Percentiles rank a stretch among this genome's conserved stretches.
These are phyloP conservation scores for Cheilosia scutellata DNA, from an alignment of 2,888 invertebrate genomes.

Conservation along the genomic window DNA sequence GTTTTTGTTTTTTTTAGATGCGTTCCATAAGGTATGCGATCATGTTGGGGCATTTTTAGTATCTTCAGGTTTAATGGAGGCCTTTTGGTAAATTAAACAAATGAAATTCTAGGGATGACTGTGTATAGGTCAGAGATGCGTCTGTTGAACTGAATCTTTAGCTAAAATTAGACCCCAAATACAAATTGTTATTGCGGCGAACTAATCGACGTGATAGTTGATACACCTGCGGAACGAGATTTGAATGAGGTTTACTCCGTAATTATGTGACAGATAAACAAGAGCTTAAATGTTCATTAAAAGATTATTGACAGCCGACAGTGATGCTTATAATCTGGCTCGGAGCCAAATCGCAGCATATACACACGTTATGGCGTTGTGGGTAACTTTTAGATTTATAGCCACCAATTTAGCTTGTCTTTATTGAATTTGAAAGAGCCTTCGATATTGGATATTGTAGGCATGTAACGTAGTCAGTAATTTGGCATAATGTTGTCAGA, in stretches of 20 bases:
- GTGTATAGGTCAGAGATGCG: slow-evolving; percentile 1
- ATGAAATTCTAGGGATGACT: slow-evolving; percentile 14
- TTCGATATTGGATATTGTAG: too few relatives aligned
- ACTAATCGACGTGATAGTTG: slow-evolving; percentile 27
- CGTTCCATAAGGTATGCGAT: slow-evolving; percentile 5
- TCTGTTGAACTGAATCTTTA: background rate
- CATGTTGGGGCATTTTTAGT: slow-evolving; percentile 43
- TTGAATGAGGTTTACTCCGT: background rate
- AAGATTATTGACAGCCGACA: background rate
- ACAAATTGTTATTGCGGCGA: background rate
- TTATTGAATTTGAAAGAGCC: too few relatives aligned
- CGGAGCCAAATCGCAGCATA: too few relatives aligned
- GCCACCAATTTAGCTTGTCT: too few relatives aligned
- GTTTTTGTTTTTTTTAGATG: slow-evolving; percentile 42
- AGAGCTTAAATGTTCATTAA: background rate
- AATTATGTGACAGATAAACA: slow-evolving; percentile 21
- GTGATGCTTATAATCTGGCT: background rate
- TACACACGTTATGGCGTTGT: too few relatives aligned
- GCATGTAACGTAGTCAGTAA: too few relatives aligned
- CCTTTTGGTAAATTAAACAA: background rate
- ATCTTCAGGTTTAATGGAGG: slow-evolving; percentile 22
- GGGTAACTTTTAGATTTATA: too few relatives aligned
- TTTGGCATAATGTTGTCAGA: too few relatives aligned
- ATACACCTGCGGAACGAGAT: slow-evolving; percentile 34
- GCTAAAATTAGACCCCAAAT: slow-evolving; percentile 14